phyloP scores from a whole-genome alignment of 1,140 invertebrate species.

The Drosophila carrolli region DNA sequence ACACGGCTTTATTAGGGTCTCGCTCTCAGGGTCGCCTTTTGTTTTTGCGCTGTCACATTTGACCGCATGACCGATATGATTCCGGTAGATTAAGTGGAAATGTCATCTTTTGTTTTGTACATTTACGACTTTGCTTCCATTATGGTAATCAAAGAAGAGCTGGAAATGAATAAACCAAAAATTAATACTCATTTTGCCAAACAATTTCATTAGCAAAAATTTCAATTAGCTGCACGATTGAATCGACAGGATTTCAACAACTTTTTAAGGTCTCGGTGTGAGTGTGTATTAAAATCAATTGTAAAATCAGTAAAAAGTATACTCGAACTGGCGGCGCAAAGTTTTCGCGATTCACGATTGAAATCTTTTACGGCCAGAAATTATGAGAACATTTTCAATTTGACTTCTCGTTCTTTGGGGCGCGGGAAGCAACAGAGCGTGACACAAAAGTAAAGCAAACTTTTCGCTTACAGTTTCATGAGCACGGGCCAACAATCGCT shows the following conservation, averaged over 20 bases:
- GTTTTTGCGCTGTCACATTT: conserved; percentile 10
- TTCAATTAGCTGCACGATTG: conserved; percentile 81
- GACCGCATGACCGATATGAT: conserved; percentile 17
- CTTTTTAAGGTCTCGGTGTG: conserved; percentile 32
- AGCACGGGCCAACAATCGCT: conserved; percentile 60
- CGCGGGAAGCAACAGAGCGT: conserved; percentile 69
- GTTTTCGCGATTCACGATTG: conserved; percentile 79
- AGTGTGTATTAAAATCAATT: conserved; percentile 74
- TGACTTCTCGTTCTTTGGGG: conserved; percentile 24
- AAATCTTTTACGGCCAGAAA: conserved; percentile 80
- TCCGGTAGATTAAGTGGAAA: conserved; percentile 30
- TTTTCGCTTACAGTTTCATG: conserved; percentile 78
- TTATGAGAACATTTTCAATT: conserved; percentile 82
- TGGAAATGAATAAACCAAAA: conserved; percentile 22
- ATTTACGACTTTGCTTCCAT: conserved; percentile 28
- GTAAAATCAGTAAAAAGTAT: conserved; percentile 77
- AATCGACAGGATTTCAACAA: conserved; percentile 80
- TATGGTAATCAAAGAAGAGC: conserved; percentile 36
- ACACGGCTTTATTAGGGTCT: conserved; percentile 55
- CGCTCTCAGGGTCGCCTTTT: conserved; percentile 20
- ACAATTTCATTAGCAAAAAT: conserved; percentile 74
- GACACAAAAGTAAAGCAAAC: conserved; percentile 82
- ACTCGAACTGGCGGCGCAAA: conserved; percentile 61
- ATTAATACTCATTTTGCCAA: conserved; percentile 55
- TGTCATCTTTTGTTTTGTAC: conserved; percentile 25